Evolutionary conservation across 1,140 invertebrate genomes (phyloP).

Genomic region (Tetragnatha versicolor): DNA sequence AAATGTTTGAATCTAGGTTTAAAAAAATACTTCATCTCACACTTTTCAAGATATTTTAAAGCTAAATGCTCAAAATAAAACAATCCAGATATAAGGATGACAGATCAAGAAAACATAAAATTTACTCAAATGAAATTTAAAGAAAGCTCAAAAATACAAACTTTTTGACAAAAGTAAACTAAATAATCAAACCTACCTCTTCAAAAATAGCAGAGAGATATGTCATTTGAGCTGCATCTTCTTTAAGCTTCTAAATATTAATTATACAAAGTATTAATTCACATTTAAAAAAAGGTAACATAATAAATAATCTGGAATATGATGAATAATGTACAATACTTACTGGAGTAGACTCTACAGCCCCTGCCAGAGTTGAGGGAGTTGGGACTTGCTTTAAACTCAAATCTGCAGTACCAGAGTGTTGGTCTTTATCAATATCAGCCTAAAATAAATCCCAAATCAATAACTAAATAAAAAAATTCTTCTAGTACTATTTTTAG

Average conservation of each 20-base stretch:
- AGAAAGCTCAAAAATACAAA: not conserved
- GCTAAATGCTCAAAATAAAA: too few relatives aligned
- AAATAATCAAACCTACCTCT: slow-evolving; percentile 20
- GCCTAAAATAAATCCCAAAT: too few relatives aligned
- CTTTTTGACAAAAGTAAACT: not conserved
- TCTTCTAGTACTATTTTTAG: too few relatives aligned
- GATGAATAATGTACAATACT: too few relatives aligned
- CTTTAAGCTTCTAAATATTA: not conserved
- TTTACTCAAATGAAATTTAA: not conserved
- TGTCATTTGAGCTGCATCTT: not conserved
- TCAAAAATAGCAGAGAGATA: slow-evolving; percentile 24
- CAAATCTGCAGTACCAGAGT: too few relatives aligned
- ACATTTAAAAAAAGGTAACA: not conserved
- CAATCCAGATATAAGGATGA: too few relatives aligned
- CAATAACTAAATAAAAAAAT: too few relatives aligned
- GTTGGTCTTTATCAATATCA: too few relatives aligned
- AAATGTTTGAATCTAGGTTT: slow-evolving; percentile 70
- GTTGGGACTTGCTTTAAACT: too few relatives aligned
- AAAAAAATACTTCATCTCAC: not conserved
- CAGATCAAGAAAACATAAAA: too few relatives aligned
- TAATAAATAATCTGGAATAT: not conserved
- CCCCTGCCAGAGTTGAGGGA: too few relatives aligned
- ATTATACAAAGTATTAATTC: not conserved
- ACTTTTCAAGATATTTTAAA: not conserved
- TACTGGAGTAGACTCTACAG: too few relatives aligned